Percentiles rank a stretch among this genome's conserved stretches.
These are phyloP conservation scores for Hycleus phaleratus DNA, from an alignment of 1,140 invertebrate genomes.

Conservation along the genomic window DNA sequence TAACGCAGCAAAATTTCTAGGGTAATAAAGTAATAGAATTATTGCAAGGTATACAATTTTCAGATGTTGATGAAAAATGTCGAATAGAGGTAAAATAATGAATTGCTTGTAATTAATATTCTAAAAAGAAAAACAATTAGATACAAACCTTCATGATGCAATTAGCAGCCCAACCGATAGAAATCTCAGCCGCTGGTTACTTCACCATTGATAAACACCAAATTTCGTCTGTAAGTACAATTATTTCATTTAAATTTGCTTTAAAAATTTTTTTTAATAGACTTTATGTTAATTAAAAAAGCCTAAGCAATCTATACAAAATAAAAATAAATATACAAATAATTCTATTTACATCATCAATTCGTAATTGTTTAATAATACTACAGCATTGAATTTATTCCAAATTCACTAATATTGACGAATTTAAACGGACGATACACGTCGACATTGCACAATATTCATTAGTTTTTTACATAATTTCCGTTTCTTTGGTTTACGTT, in stretches of 20 bases:
- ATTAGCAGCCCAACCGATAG: constrained; percentile 15
- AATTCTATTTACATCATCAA: background rate
- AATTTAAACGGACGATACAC: constrained; percentile 29
- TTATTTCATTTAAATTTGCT: background rate
- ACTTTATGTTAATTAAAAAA: background rate
- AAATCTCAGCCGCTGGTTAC: constrained; percentile 21
- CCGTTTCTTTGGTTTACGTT: constrained; percentile 34
- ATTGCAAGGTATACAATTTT: constrained; percentile 19
- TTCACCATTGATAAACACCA: constrained; percentile 23
- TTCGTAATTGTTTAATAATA: background rate
- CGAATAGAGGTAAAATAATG: constrained; percentile 11
- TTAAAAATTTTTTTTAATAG: background rate
- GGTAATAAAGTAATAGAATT: constrained; percentile 18
- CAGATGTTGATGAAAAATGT: constrained; percentile 11
- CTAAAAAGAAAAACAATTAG: background rate
- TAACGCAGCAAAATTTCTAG: background rate
- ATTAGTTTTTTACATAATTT: constrained; percentile 32
- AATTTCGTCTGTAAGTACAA: constrained; percentile 17
- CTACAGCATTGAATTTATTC: background rate
- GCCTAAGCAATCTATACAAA: background rate
- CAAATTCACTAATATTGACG: too few relatives aligned
- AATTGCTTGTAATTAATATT: background rate
- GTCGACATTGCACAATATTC: constrained; percentile 29
- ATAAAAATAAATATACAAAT: constrained; percentile 9
- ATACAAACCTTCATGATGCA: constrained; percentile 22